A percentile compares a stretch with the other conserved stretches of the same genome.
Conservation (phyloP, 2,888 invertebrate genomes). For the Tenthredo notha region DNA sequence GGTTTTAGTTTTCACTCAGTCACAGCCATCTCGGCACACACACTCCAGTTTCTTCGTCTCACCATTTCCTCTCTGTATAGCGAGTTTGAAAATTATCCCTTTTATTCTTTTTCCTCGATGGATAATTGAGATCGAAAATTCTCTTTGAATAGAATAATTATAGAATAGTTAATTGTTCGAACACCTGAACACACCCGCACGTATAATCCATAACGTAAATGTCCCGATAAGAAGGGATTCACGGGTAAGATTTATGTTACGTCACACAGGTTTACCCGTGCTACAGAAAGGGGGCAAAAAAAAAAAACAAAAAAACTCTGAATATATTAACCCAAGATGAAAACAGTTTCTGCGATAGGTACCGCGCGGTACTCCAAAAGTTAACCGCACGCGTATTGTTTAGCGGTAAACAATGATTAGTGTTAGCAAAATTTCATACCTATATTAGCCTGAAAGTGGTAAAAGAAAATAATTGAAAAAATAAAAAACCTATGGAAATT, state of each 20-base stretch:
- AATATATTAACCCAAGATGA: conserved; percentile 34
- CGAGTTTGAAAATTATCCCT: background rate
- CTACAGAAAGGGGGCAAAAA: background rate
- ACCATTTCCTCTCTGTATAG: too few species aligned
- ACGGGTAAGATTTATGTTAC: conserved; percentile 21
- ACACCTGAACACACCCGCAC: background rate
- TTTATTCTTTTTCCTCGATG: background rate
- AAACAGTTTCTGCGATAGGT: background rate
- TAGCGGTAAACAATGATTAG: background rate
- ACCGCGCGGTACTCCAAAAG: conserved; percentile 23
- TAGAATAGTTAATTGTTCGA: background rate
- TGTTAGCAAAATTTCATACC: background rate
- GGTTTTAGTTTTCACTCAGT: too few species aligned
- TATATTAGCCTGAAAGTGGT: too few species aligned
- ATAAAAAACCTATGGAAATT: background rate
- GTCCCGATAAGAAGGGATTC: conserved; percentile 41
- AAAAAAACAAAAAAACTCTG: too few species aligned
- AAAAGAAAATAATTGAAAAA: too few species aligned
- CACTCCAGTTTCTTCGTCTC: too few species aligned
- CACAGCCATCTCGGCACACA: too few species aligned
- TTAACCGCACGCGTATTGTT: background rate
- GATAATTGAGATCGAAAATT: background rate
- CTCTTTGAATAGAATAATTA: background rate
- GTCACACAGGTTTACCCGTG: background rate
- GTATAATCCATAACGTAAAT: conserved; percentile 2